Conservation (phyloP, 2,888 invertebrate species). For the Hemithea aestivaria region DNA sequence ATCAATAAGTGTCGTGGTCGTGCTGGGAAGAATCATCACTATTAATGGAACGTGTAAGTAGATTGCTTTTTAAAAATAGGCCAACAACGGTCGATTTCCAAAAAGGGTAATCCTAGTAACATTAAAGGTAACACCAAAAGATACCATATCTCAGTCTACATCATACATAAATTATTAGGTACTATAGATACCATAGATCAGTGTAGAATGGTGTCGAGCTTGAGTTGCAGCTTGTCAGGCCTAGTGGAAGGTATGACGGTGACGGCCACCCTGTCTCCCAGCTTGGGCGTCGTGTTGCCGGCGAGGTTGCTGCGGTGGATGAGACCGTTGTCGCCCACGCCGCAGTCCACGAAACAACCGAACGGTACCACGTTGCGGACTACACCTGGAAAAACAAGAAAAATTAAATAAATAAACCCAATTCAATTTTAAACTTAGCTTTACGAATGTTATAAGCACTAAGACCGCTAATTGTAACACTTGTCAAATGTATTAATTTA, state of each 20-base stretch:
- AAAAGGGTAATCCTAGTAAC: too few species aligned
- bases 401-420: not conserved
- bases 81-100: too few species aligned
- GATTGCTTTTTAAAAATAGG: too few species aligned
- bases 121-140: constrained; percentile 4
- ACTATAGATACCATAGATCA: constrained; percentile 30
- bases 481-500: too few species aligned
- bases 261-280: constrained; percentile 85
- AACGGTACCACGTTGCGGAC: constrained; percentile 93
- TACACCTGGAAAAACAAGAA: constrained; percentile 80
- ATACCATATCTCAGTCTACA: too few species aligned
- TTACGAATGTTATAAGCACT: too few species aligned
- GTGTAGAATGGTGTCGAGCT: constrained; percentile 63
- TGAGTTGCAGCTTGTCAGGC: constrained; percentile 78
- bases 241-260: constrained; percentile 80
- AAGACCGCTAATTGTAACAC: too few species aligned
- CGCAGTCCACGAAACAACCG: constrained; percentile 94
- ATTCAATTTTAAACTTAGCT: not conserved
- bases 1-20: too few species aligned
- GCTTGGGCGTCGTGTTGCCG: constrained; percentile 70
- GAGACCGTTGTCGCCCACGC: constrained; percentile 84
- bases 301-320: constrained; percentile 82
- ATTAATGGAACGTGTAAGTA: too few species aligned
- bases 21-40: too few species aligned
- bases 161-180: too few species aligned